Percentiles rank a stretch among this genome's conserved stretches.
Conservation (phyloP, 2,888 invertebrate genomes). For the Cephus sareptanus region DNA sequence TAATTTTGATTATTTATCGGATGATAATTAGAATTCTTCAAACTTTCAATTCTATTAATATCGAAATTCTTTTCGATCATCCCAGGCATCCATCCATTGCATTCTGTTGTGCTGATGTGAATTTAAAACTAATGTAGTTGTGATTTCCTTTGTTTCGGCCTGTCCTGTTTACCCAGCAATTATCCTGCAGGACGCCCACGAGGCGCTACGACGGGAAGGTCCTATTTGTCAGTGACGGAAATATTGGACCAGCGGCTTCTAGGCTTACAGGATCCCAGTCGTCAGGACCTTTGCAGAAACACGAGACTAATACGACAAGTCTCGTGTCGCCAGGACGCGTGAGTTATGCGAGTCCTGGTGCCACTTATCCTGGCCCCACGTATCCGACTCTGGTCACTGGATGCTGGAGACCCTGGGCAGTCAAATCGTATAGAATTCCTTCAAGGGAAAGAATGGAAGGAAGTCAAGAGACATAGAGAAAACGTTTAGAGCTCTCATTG, state of each 20-base stretch:
- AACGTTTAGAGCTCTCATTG: background rate
- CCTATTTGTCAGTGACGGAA: constrained; percentile 28
- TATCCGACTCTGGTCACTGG: background rate
- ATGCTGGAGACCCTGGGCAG: background rate
- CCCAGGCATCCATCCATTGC: background rate
- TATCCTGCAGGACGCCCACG: constrained; percentile 6
- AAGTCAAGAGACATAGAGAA: too few species aligned
- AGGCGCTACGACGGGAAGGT: constrained; percentile 9
- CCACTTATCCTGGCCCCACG: constrained; percentile 18
- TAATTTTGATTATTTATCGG: background rate
- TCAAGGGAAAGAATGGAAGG: background rate
- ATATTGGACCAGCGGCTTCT: constrained; percentile 4
- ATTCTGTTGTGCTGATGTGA: background rate
- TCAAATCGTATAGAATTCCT: background rate
- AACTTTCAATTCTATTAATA: background rate
- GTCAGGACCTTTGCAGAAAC: constrained; percentile 30
- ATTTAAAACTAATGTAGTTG: background rate
- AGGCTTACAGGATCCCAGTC: background rate
- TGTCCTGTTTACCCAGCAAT: background rate
- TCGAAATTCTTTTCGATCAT: background rate
- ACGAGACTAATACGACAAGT: constrained; percentile 32
- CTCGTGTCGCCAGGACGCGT: constrained; percentile 28
- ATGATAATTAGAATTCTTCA: background rate
- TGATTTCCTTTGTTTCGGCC: background rate
- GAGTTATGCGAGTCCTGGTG: constrained; percentile 40